Conservation (phyloP, 2,113 vertebrate genomes). For the Lates calcarifer region DNA sequence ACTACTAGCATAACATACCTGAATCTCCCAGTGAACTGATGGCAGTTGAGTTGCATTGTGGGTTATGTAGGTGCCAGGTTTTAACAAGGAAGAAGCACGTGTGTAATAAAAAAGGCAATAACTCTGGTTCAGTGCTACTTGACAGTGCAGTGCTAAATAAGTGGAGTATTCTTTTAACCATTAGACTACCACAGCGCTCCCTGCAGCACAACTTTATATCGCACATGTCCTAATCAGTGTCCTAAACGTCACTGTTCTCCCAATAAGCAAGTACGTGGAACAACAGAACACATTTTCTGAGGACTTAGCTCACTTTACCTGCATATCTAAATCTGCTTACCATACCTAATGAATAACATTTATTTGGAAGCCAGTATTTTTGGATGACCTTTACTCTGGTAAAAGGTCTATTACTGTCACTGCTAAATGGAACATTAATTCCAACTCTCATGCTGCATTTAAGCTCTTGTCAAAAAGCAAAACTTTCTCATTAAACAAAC, state of each 20-base stretch:
- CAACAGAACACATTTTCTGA: too few species aligned
- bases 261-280: too few species aligned
- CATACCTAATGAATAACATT: background rate
- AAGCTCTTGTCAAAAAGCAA: background rate
- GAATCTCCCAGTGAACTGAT: background rate
- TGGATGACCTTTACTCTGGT: background rate
- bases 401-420: background rate
- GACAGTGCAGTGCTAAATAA: too few species aligned
- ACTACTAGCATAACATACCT: background rate
- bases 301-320: too few species aligned
- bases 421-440: background rate
- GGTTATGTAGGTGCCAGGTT: slow-evolving; percentile 15
- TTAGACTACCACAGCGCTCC: too few species aligned
- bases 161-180: too few species aligned
- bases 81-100: background rate
- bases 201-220: too few species aligned
- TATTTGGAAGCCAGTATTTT: background rate
- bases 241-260: too few species aligned
- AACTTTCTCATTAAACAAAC: slow-evolving; percentile 8
- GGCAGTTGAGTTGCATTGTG: slow-evolving; percentile 17
- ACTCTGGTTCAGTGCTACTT: background rate
- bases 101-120: background rate
- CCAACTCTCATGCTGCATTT: background rate
- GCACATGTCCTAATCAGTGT: too few species aligned
- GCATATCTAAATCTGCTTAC: background rate